phyloP scores from a whole-genome alignment of 2,888 invertebrate species.

The Caenorhabditis sp. region DNA sequence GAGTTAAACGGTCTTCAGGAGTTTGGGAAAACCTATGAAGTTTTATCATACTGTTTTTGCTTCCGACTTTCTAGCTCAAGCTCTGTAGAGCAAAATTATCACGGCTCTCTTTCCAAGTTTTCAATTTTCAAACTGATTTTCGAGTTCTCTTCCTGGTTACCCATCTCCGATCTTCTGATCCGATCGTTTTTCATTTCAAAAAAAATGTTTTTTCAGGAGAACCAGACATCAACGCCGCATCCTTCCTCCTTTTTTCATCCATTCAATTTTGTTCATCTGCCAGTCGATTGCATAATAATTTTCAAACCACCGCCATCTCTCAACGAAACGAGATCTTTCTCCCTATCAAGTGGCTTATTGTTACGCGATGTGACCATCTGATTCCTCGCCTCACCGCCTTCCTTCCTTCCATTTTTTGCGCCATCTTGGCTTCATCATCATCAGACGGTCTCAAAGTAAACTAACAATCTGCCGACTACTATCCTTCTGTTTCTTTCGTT shows the following conservation, averaged over 20 bases:
- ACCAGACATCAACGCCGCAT: constrained; percentile 44
- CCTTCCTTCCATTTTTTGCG: background rate
- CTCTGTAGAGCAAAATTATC: too few relatives aligned
- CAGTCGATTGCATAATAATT: constrained; percentile 64
- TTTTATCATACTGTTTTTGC: too few relatives aligned
- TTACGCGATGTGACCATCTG: constrained; percentile 64
- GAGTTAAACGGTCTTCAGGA: too few relatives aligned
- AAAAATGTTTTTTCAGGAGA: constrained; percentile 28
- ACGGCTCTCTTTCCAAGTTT: too few relatives aligned
- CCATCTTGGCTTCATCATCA: constrained; percentile 23
- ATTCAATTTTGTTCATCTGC: constrained; percentile 59
- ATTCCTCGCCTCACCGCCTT: constrained; percentile 50
- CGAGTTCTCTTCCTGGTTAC: background rate
- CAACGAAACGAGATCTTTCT: constrained; percentile 61
- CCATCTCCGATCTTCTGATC: constrained; percentile 5
- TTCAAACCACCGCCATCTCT: constrained; percentile 58
- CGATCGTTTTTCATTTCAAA: background rate
- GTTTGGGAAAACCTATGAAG: too few relatives aligned
- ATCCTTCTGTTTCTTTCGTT: constrained; percentile 19
- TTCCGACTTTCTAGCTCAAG: too few relatives aligned
- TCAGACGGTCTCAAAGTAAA: constrained; percentile 56
- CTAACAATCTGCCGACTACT: constrained; percentile 42
- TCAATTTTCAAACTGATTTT: too few relatives aligned
- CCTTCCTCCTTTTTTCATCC: constrained; percentile 13
- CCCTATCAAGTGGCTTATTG: constrained; percentile 62